Conservation (phyloP, 30 jellyfish, hydroid and myxozoan genomes). For the Nemopilema nomurai region DNA sequence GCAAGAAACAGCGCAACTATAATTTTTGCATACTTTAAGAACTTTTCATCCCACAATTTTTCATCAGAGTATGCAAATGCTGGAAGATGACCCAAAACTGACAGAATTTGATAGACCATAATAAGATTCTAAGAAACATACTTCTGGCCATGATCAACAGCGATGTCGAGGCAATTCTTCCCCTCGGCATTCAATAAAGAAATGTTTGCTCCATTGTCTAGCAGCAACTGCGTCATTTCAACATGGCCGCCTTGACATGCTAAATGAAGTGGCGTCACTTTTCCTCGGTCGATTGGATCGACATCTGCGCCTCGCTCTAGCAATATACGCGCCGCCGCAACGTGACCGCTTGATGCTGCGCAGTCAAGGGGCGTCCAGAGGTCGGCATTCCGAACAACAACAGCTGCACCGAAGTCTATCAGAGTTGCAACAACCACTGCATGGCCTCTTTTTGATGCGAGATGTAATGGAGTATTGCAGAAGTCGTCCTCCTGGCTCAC, state of each 20-base stretch:
- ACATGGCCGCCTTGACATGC: constrained; percentile 77
- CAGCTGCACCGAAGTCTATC: constrained; percentile 71
- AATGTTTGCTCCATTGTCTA: constrained; percentile 71
- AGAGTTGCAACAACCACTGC: constrained; percentile 49
- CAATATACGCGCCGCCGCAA: constrained; percentile 43
- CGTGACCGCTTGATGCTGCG: constrained; percentile 82
- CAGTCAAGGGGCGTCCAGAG: constrained; percentile 91
- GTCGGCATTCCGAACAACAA: constrained; percentile 63
- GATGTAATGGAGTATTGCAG: constrained; percentile 81
- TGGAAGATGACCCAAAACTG: no score
- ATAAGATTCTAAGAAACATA: constrained; percentile 15
- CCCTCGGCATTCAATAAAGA: constrained; percentile 67
- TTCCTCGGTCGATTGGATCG: constrained; percentile 49
- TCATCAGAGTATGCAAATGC: no score
- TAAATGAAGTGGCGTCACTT: constrained; percentile 71
- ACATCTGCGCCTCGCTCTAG: constrained; percentile 61
- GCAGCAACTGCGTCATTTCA: constrained; percentile 41
- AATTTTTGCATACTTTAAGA: no score
- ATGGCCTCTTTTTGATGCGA: constrained; percentile 76
- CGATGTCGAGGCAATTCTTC: constrained; percentile 78
- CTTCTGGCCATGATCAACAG: constrained; percentile 73
- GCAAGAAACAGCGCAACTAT: no score
- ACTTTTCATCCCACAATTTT: no score
- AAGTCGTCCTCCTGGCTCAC: constrained; percentile 77
- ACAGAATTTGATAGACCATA: not conserved